Base-by-base conservation (phyloP, 1,140 invertebrate genomes). In the Papilio polytes region DNA sequence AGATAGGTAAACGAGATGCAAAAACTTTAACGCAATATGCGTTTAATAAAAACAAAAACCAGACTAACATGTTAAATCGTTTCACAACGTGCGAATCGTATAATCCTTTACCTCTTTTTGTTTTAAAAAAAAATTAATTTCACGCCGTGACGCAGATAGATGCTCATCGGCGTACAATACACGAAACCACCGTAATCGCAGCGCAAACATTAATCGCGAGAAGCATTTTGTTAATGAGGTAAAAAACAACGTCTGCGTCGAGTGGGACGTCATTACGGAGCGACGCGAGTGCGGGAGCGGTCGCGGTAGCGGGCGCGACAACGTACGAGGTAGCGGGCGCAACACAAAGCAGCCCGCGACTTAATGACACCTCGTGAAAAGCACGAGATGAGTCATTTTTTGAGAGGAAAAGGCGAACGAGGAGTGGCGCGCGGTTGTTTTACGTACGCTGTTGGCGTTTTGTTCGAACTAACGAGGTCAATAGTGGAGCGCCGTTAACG, bases 321-420 rank as follows among this genome's bases (percentile, higher is more conserved):
- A 84, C 84, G 82, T 80, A 53, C 81, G 85, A 82, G 84, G 78
- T 74, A 76, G 84, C 81, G 78, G 81, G 83, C 59, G 53, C 84
- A 81, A 78, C 66, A 90, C 88, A 90, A 90, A 90, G 88, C 84
- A 73, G 46, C 81, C 81, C 84, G 81, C 84, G 90, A 90, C 91
- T 94, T 94, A 94, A 94, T 94, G 93, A 94, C 90, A 94, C 91
- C 92, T 92, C 88, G 89, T 91, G 91, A 93, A 94, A 92, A 92
- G 91, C 89, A 46, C 89, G 91, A 92, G 92, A 94, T 94, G 93
- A 94, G 92, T 94, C 93, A 93, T 94, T 94, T 70, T 94, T 94
- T 88, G 90, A 94, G 92, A 90, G 93, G 90, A 94, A 94, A 94
- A 94, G 93, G 92, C 92, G 88, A 91, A 91, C 92, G 91, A 89